Evolutionary conservation across 2,888 invertebrate genomes (phyloP), one percentile per base, ranked within the genome.

Genomic region (Lochmaea crataegi): DNA sequence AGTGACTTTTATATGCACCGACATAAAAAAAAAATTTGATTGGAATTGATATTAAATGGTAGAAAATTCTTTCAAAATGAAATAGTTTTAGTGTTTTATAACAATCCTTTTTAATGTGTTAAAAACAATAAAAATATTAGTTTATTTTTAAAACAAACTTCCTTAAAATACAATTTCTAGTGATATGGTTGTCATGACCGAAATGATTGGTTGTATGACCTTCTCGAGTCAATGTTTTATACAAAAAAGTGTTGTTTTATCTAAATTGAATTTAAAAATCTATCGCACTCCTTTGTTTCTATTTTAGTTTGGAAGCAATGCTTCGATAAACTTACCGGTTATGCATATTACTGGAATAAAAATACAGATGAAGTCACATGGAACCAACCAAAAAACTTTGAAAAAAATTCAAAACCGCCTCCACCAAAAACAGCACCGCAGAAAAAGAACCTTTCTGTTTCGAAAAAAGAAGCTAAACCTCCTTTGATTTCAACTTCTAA

Each of bases 311-410:
- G 93, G 93, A 89, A 92, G 87, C 90, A 91, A 83, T 91, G 91
- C 80, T 88, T 87, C 77, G 92, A 92, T 81, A 89, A 90, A 80
- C 86, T 87, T 14, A 89, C 90, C 1, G 91, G 91, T 2, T 91
- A 89, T 82, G 87, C 90, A 1, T 92, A 92, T 82, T 92, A 91
- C 80, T 92, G 92, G 92, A 91, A 92, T 81, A 87, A 88, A 16
- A 86, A 89, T 77, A 90, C 91, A 1, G 90, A 91, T 82, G 89
- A 90, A 82, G 91, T 92, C 0, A 91, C 91, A 11, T 92, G 92
- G 92, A 90, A 90, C 75, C 88, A 89, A 79, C 91, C 92, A 11
- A 81, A 83, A 57, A 1, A 89, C 89, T 78, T 88, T 87, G 77
- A 84, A 79, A 75, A 26, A 63, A 32, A 18, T 42, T 53, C n/a